Evolutionary conservation across 2,113 vertebrate genomes (phyloP).

Genomic region (Nematolebias whitei): DNA sequence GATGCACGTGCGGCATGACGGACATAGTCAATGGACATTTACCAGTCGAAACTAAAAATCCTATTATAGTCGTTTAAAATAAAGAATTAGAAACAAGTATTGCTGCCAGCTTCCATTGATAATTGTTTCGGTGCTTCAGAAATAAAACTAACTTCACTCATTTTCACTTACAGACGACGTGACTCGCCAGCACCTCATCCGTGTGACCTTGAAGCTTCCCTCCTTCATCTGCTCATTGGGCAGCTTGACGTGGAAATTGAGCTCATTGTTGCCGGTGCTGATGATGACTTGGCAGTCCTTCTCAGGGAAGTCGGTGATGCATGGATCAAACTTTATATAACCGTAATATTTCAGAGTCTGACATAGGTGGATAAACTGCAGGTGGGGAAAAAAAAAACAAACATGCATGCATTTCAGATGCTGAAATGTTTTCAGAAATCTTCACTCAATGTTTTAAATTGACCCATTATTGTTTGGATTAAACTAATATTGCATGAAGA

Average conservation of each 20-base stretch:
- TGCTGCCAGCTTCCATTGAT: no score
- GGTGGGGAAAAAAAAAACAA: neutral
- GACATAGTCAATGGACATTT: no score
- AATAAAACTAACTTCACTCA: neutral
- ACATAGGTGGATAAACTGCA: slow-evolving; percentile 91
- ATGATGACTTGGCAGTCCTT: slow-evolving; percentile 96
- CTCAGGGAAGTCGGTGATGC: slow-evolving; percentile 96
- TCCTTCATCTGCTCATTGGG: slow-evolving; percentile 95
- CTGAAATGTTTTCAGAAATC: neutral
- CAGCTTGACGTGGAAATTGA: slow-evolving; percentile 97
- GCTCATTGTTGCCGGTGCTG: slow-evolving; percentile 95
- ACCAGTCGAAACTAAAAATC: no score
- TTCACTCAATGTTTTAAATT: slow-evolving; percentile 10
- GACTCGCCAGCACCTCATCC: slow-evolving; percentile 98
- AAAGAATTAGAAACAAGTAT: no score
- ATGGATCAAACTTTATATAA: slow-evolving; percentile 97
- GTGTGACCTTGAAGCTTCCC: slow-evolving; percentile 97
- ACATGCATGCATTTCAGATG: neutral
- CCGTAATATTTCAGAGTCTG: slow-evolving; percentile 97
- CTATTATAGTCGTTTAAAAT: no score
- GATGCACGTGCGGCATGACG: no score
- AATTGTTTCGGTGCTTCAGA: neutral
- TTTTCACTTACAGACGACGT: slow-evolving; percentile 92
- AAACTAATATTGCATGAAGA: slow-evolving; percentile 30
- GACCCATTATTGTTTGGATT: slow-evolving; percentile 29